These are phyloP conservation scores for Trididemnum clinides DNA, from an alignment of 23 tunicate species.

Conservation along the genomic window DNA sequence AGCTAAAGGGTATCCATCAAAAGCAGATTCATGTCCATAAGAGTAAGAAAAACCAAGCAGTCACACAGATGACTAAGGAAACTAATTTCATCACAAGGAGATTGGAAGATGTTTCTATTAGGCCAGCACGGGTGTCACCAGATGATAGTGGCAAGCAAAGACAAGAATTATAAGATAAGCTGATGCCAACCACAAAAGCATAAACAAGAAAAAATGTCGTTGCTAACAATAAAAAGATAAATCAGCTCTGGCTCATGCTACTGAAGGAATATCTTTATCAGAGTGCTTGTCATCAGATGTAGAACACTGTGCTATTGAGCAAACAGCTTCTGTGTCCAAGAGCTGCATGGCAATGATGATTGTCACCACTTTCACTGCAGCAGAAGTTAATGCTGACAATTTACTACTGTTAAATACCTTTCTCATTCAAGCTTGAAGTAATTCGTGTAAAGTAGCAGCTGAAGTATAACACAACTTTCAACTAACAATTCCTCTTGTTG, in stretches of 20 bases:
- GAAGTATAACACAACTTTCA: neutral
- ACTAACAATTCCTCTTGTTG: neutral
- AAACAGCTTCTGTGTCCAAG: neutral
- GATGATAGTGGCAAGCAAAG: too few species aligned
- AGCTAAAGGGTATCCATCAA: too few species aligned
- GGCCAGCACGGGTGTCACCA: too few species aligned
- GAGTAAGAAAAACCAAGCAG: too few species aligned
- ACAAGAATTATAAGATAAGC: too few species aligned
- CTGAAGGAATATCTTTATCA: neutral
- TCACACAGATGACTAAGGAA: too few species aligned
- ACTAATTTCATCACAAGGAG: too few species aligned
- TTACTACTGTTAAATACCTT: neutral
- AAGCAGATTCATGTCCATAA: too few species aligned
- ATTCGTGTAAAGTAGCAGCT: neutral
- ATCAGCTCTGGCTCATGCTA: neutral
- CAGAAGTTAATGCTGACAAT: neutral
- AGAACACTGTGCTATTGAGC: neutral
- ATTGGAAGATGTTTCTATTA: too few species aligned
- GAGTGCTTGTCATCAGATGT: neutral
- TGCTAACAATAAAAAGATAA: neutral
- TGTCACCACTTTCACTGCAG: neutral
- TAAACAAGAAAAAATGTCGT: too few species aligned
- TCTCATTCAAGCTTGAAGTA: neutral
- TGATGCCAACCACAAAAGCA: too few species aligned
- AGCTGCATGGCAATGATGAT: neutral